A percentile compares a stretch with the other conserved stretches of the same genome.
phyloP scores from a whole-genome alignment of 2,797 vertebrate species.

The Eutrigla gurnardus region DNA sequence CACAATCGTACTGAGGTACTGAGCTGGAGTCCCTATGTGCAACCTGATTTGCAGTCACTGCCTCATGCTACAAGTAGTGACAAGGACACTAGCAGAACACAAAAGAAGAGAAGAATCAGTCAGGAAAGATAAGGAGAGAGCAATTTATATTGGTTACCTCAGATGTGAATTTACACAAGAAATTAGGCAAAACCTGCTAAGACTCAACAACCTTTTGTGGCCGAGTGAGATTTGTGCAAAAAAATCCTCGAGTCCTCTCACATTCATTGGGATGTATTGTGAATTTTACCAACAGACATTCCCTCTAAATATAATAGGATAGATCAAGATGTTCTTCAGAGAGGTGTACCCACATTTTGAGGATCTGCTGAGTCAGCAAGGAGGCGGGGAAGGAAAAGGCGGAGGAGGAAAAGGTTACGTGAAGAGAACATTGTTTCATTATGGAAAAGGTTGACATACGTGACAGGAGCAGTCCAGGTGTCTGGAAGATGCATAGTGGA shows the following conservation, averaged over 20 bases:
- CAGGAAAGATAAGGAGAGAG: too few relatives aligned
- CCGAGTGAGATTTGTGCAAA: slow-evolving; percentile 6
- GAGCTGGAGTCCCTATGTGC: too few relatives aligned
- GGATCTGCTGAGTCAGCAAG: neutral
- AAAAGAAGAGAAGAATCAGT: too few relatives aligned
- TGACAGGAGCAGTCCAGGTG: slow-evolving; percentile 53
- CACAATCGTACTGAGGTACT: too few relatives aligned
- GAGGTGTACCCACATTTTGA: neutral
- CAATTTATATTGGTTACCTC: neutral
- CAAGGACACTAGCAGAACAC: too few relatives aligned
- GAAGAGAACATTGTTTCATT: slow-evolving; percentile 45
- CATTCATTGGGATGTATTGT: neutral
- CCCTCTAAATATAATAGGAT: slow-evolving; percentile 2
- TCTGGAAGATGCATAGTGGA: slow-evolving; percentile 56
- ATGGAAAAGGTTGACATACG: slow-evolving; percentile 45
- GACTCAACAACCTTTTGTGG: neutral
- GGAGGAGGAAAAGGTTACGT: slow-evolving; percentile 3
- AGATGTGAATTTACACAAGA: neutral
- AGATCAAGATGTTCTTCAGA: neutral
- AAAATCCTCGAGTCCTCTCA: neutral
- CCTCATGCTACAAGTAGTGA: too few relatives aligned
- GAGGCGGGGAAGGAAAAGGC: slow-evolving; percentile 2
- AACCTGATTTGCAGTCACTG: too few relatives aligned
- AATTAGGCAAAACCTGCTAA: neutral
- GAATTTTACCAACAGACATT: neutral